A percentile compares a stretch with the other conserved stretches of the same genome.
Conservation (phyloP, 2,113 vertebrate species). For the Orthonyx spaldingii region DNA sequence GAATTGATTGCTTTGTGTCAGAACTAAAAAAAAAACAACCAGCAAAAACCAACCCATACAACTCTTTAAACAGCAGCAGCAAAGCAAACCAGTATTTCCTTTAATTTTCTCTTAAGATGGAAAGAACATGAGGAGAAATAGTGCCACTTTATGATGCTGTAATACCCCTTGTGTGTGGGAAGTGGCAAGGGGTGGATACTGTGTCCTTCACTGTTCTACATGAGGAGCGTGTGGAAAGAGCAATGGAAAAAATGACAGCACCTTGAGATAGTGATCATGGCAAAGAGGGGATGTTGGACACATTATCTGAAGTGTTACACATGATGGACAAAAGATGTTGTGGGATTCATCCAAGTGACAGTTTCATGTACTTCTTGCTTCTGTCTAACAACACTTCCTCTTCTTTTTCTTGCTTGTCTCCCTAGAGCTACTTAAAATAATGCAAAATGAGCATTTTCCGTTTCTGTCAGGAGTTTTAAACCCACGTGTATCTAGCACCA, state of each 20-base stretch:
- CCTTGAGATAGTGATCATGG: background rate
- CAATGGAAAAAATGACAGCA: background rate
- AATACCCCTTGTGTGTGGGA: background rate
- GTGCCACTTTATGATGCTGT: background rate
- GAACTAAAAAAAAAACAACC: background rate
- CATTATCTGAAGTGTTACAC: background rate
- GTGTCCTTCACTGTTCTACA: accelerated
- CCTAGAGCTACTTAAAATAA: background rate
- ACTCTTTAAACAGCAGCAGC: background rate
- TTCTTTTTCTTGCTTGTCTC: background rate
- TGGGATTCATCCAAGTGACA: background rate
- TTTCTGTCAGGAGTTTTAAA: background rate
- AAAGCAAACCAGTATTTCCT: background rate
- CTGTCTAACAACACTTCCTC: background rate
- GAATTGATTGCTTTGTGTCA: background rate
- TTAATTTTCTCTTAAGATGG: background rate
- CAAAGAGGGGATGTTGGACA: background rate
- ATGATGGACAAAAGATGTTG: background rate
- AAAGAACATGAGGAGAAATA: background rate
- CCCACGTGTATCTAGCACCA: background rate
- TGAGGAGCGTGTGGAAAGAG: background rate
- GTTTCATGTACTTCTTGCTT: background rate
- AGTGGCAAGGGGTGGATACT: background rate
- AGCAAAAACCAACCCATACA: background rate
- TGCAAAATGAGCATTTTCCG: background rate